These are phyloP conservation scores for Zaprionus tsacasi DNA, from an alignment of 1,140 invertebrate genomes.

Conservation along the genomic window DNA sequence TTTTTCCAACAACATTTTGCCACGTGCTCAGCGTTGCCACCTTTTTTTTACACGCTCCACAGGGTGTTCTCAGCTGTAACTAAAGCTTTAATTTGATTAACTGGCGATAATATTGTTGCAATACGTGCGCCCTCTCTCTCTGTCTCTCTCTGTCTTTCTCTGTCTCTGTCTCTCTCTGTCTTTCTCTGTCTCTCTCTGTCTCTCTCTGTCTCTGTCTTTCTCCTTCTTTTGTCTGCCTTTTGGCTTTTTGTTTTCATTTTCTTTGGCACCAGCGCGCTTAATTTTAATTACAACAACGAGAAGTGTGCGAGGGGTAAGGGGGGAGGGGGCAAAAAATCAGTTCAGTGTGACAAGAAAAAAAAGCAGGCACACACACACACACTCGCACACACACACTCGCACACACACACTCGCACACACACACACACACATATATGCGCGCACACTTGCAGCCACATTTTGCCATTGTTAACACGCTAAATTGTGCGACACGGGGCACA, in stretches of 20 bases:
- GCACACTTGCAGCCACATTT: not conserved
- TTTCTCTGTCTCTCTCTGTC: not conserved
- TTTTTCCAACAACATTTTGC: not conserved
- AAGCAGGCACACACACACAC: not conserved
- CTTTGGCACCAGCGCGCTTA: not conserved
- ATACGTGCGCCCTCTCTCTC: not conserved
- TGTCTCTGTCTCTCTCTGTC: not conserved
- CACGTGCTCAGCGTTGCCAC: not conserved
- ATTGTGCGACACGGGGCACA: not conserved
- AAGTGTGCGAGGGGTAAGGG: not conserved
- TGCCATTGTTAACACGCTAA: constrained; percentile 9
- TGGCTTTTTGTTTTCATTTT: not conserved
- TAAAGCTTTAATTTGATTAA: constrained; percentile 1
- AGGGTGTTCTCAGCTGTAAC: not conserved
- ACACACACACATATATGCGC: not conserved
- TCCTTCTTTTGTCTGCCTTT: not conserved
- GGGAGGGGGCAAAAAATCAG: not conserved
- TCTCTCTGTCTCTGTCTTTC: not conserved
- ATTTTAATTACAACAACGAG: constrained; percentile 4
- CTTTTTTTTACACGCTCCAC: not conserved
- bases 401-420: not conserved
- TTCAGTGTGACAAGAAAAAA: not conserved
- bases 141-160: not conserved
- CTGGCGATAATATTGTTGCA: not conserved
- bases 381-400: not conserved